These are phyloP conservation scores for Elysia crispata DNA, from an alignment of 2,888 invertebrate genomes.

Conservation along the genomic window DNA sequence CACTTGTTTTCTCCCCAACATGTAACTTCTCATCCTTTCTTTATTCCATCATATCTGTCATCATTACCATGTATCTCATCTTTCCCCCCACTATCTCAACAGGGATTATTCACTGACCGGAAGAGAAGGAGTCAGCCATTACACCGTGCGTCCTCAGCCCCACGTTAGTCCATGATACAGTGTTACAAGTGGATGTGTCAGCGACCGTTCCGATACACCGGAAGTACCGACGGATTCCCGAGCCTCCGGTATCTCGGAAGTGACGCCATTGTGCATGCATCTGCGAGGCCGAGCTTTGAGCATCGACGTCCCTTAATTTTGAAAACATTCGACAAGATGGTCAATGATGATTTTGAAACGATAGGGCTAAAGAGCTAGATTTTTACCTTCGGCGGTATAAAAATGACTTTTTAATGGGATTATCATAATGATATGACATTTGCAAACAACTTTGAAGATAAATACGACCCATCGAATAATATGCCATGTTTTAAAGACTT, in stretches of 20 bases:
- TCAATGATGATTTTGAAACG: background rate
- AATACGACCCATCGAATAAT: too few relatives aligned
- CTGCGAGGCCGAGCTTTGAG: background rate
- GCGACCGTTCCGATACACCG: slow-evolving; percentile 53
- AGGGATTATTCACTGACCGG: slow-evolving; percentile 29
- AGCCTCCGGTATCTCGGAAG: slow-evolving; percentile 51
- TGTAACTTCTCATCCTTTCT: too few relatives aligned
- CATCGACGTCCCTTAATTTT: slow-evolving; percentile 33
- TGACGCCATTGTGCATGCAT: slow-evolving; percentile 51
- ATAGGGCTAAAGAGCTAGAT: too few relatives aligned
- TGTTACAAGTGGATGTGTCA: slow-evolving; percentile 36
- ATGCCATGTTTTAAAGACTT: too few relatives aligned
- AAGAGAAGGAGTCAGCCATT: slow-evolving; percentile 15
- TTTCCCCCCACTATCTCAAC: background rate
- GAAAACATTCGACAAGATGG: background rate
- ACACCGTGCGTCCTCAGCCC: slow-evolving; percentile 50
- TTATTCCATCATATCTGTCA: too few relatives aligned
- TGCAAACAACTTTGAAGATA: too few relatives aligned
- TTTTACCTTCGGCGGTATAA: too few relatives aligned
- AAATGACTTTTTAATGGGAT: too few relatives aligned
- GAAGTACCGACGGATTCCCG: slow-evolving; percentile 52
- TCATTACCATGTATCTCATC: background rate
- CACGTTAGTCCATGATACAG: slow-evolving; percentile 51
- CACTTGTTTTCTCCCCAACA: too few relatives aligned
- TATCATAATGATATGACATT: too few relatives aligned